Percentiles rank a stretch among this genome's conserved stretches.
Evolutionary conservation across 2,113 vertebrate species (phyloP).

Genomic region (Sisor rabdophorus): DNA sequence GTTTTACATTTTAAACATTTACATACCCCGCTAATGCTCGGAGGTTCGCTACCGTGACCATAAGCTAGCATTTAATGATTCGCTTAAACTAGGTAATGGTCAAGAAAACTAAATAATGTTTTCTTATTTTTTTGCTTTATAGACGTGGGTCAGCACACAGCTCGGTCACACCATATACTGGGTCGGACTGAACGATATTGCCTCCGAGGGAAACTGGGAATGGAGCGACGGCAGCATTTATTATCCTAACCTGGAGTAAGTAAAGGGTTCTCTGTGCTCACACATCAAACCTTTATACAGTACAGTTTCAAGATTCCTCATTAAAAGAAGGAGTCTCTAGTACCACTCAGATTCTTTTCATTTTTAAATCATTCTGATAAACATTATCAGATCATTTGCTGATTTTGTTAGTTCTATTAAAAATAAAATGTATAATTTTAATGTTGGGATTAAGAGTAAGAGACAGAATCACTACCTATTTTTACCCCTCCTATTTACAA

Average conservation of each 20-base stretch:
- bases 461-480: too few relatives aligned
- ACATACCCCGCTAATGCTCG: too few relatives aligned
- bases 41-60: too few relatives aligned
- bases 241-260: constrained; percentile 61
- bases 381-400: too few relatives aligned
- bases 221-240: constrained; percentile 67
- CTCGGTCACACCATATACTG: constrained; percentile 60
- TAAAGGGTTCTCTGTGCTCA: constrained; percentile 16
- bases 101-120: background rate
- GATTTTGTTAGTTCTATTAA: too few relatives aligned
- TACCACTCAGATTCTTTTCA: background rate
- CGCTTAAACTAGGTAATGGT: background rate
- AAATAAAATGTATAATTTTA: too few relatives aligned
- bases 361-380: background rate
- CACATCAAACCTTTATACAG: background rate
- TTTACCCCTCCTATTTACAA: too few relatives aligned
- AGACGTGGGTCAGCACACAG: constrained; percentile 71
- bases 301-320: background rate
- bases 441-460: too few relatives aligned
- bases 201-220: constrained; percentile 62
- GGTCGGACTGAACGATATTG: constrained; percentile 69
- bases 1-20: too few relatives aligned
- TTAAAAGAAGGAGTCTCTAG: background rate
- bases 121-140: background rate
- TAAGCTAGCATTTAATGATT: too few relatives aligned